phyloP scores from a whole-genome alignment of 2,113 vertebrate species.

The Columba livia region DNA sequence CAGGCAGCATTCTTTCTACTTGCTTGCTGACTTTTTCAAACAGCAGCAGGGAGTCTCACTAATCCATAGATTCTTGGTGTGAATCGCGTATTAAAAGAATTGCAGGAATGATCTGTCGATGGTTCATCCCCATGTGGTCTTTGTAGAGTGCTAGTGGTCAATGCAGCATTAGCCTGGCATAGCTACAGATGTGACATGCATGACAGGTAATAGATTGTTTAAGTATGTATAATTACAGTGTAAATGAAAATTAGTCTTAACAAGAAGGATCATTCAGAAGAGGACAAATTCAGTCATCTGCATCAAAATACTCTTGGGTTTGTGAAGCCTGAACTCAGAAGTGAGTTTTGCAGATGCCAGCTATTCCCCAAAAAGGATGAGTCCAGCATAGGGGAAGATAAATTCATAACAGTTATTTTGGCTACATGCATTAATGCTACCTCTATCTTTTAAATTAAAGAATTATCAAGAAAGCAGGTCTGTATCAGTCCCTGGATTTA shows the following conservation, averaged over 20 bases:
- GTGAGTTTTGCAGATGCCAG: not conserved
- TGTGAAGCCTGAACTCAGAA: not conserved
- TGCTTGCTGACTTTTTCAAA: slow-evolving; percentile 1
- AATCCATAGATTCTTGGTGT: not conserved
- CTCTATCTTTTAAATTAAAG: not conserved
- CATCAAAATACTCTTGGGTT: not conserved
- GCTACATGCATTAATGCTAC: not conserved
- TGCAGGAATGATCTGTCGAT: accelerated
- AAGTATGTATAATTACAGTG: not conserved
- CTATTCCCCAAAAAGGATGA: not conserved
- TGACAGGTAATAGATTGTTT: not conserved
- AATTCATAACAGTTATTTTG: not conserved
- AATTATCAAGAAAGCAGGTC: not conserved
- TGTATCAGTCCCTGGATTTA: not conserved
- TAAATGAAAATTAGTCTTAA: not conserved
- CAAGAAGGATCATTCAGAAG: not conserved
- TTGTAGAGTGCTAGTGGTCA: not conserved
- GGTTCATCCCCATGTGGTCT: not conserved
- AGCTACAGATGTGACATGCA: not conserved
- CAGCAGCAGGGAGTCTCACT: not conserved
- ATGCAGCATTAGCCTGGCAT: not conserved
- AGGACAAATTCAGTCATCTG: not conserved
- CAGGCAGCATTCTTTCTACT: not conserved
- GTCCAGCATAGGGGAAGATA: not conserved
- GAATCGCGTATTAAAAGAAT: not conserved